phyloP scores from a whole-genome alignment of 1,140 invertebrate species.

The Aphis gossypii region DNA sequence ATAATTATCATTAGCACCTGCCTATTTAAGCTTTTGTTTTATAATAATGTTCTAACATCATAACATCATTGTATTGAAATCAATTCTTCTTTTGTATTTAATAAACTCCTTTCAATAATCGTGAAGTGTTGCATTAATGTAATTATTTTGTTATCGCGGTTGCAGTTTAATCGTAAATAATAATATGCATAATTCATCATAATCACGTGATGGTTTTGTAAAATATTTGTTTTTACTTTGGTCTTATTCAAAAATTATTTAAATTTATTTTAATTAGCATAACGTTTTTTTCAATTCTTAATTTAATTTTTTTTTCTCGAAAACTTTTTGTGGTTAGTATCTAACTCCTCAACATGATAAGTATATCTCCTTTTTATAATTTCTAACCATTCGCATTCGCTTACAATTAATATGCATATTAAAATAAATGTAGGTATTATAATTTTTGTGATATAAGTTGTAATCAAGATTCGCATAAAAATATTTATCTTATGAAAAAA shows the following conservation, averaged over 20 bases:
- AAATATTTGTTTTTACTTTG: neutral
- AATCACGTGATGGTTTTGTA: neutral
- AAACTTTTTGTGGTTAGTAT: constrained; percentile 9
- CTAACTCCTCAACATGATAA: neutral
- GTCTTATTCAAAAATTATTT: constrained; percentile 4
- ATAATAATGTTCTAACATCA: neutral
- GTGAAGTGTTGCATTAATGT: neutral
- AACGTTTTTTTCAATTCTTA: neutral
- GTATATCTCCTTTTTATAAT: neutral
- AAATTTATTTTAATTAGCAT: neutral
- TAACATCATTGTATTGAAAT: neutral
- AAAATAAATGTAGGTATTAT: neutral
- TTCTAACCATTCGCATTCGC: neutral
- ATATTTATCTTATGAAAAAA: neutral
- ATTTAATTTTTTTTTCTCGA: neutral
- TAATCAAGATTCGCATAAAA: neutral
- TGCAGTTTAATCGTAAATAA: neutral
- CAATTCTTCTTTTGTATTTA: neutral
- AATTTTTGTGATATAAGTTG: neutral
- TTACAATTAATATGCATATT: neutral
- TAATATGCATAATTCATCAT: neutral
- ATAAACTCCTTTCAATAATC: neutral
- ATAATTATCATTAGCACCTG: neutral
- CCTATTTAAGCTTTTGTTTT: neutral
- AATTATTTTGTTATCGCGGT: neutral